These are phyloP conservation scores for Drosophila austrosaltans DNA, from an alignment of 2,888 invertebrate genomes.

Conservation along the genomic window DNA sequence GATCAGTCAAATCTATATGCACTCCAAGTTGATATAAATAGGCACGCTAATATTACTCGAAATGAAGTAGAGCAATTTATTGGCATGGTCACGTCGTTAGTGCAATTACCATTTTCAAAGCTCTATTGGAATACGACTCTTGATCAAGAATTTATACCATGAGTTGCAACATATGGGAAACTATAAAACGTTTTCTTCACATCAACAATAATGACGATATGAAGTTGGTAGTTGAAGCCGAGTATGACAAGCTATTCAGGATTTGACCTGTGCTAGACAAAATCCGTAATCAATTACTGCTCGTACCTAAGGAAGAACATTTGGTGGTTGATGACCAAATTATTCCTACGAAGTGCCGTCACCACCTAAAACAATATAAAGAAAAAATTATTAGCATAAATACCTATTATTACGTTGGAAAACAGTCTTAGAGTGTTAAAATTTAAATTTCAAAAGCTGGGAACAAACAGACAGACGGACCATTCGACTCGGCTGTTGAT, in stretches of 20 bases:
- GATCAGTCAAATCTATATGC: constrained; percentile 18
- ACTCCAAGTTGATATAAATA: constrained; percentile 19
- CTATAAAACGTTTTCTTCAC: constrained; percentile 17
- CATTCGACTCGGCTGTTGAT: too few species aligned
- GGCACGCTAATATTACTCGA: constrained; percentile 2
- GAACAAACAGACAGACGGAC: too few species aligned
- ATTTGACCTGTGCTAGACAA: constrained; percentile 38
- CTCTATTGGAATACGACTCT: constrained; percentile 20
- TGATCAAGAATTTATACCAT: constrained; percentile 20
- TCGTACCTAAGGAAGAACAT: constrained; percentile 44
- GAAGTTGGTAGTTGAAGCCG: constrained; percentile 9
- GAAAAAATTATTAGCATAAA: too few species aligned
- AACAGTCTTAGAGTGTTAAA: too few species aligned
- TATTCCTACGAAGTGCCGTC: constrained; percentile 39
- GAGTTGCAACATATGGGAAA: constrained; percentile 17
- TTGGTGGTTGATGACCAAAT: constrained; percentile 44
- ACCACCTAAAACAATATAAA: constrained; percentile 65
- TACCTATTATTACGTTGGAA: too few species aligned
- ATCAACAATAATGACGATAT: constrained; percentile 19
- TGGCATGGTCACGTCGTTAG: constrained; percentile 23
- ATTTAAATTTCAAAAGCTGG: too few species aligned
- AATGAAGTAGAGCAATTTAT: constrained; percentile 12
- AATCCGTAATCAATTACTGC: constrained; percentile 40
- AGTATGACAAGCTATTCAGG: constrained; percentile 24
- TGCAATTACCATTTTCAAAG: constrained; percentile 23